Conservation (phyloP, 2,888 invertebrate genomes). For the Pseudococcus longispinus region DNA sequence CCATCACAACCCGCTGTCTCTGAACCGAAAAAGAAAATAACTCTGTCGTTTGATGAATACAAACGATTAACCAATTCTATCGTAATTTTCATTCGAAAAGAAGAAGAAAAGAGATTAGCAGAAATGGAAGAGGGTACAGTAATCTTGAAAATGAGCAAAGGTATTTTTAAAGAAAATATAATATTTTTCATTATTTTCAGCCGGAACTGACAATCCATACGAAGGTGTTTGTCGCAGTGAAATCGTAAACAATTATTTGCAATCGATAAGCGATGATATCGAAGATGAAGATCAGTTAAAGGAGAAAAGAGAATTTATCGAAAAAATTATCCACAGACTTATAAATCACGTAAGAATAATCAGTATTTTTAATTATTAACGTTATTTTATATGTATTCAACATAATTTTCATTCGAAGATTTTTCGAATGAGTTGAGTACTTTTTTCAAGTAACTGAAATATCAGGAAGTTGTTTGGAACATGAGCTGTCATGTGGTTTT, state of each 20-base stretch:
- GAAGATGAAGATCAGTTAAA: constrained; percentile 90
- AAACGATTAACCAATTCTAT: constrained; percentile 90
- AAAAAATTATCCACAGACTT: constrained; percentile 92
- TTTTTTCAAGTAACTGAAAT: too few species aligned
- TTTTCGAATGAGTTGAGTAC: too few species aligned
- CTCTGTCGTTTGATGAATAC: constrained; percentile 91
- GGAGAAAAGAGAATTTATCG: constrained; percentile 85
- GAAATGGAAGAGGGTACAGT: constrained; percentile 49
- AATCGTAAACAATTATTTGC: constrained; percentile 92
- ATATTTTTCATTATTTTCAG: constrained; percentile 12
- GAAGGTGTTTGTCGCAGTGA: constrained; percentile 63
- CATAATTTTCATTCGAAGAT: too few species aligned
- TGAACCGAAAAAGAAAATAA: constrained; percentile 73
- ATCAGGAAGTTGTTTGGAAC: too few species aligned
- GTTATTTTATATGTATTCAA: too few species aligned
- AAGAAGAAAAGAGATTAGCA: constrained; percentile 67
- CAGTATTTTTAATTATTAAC: background rate
- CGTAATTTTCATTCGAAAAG: constrained; percentile 84
- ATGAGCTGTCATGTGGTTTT: too few species aligned
- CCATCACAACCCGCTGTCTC: background rate
- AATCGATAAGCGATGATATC: constrained; percentile 83
- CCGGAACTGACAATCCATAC: background rate
- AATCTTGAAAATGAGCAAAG: background rate
- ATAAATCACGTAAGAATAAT: constrained; percentile 76
- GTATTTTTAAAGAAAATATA: background rate